Conservation (phyloP, 1,140 invertebrate species). For the Rhizoglyphus robini region DNA sequence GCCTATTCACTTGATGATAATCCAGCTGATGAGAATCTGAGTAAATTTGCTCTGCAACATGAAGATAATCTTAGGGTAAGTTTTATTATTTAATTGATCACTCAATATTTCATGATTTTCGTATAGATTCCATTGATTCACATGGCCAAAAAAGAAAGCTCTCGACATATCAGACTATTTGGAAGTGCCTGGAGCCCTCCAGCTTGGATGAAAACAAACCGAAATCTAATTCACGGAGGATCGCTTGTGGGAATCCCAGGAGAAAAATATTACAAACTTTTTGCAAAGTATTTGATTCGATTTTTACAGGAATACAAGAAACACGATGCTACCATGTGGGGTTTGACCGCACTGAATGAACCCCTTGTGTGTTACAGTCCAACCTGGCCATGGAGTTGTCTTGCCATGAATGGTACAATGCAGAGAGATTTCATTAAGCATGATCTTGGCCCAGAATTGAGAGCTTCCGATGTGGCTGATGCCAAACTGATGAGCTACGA, state of each 20-base stretch:
- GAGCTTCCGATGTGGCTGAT: slow-evolving; percentile 41
- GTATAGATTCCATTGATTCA: slow-evolving; percentile 51
- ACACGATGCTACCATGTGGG: slow-evolving; percentile 44
- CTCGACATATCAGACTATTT: slow-evolving; percentile 42
- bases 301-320: slow-evolving; percentile 46
- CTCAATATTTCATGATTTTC: too few relatives aligned
- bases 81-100: background rate
- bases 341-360: slow-evolving; percentile 48
- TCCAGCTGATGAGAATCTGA: too few relatives aligned
- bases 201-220: slow-evolving; percentile 80
- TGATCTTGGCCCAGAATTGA: slow-evolving; percentile 52
- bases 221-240: slow-evolving; percentile 41
- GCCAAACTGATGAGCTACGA: slow-evolving; percentile 35
- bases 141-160: slow-evolving; percentile 36
- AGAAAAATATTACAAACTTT: slow-evolving; percentile 55
- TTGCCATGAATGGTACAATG: slow-evolving; percentile 52
- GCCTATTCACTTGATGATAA: too few relatives aligned
- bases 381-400: slow-evolving; percentile 47
- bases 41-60: too few relatives aligned
- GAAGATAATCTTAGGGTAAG: too few relatives aligned
- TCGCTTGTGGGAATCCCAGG: slow-evolving; percentile 41
- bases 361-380: slow-evolving; percentile 38
- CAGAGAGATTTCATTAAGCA: slow-evolving; percentile 48
- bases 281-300: slow-evolving; percentile 62
- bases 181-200: slow-evolving; percentile 69